Base-by-base conservation (phyloP, 2,113 vertebrate genomes). In the Apistogramma diplotaenia region DNA sequence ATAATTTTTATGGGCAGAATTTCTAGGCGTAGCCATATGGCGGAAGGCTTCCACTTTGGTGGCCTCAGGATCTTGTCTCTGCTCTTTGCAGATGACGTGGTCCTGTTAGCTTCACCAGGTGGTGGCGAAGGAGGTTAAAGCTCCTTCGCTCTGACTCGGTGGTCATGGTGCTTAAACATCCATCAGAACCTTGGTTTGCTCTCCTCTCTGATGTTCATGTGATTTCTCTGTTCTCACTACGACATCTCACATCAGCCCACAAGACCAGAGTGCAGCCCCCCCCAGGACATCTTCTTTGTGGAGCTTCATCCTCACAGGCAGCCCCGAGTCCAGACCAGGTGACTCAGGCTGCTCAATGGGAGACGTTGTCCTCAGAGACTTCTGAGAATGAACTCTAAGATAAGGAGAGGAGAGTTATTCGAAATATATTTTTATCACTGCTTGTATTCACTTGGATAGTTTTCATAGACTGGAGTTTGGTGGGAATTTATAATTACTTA, bases 341-440 rank as follows among this genome's bases (percentile, higher is more conserved):
- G 94, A 93, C 87, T 81, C 29, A 16, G 21, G 23, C 4, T 0
- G 6, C 72, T 93, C 83, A 94, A 89, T 89, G 76, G 80, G n/a
- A 57, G 33, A 27, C 55, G 81, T 89, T 94, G 93, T 94, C 59
- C 83, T 51, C 21, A 3, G 55, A 7, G 8, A 12, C 57, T 90
- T 89, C 74, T 72, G n/a, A 79, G 78, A 84, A 90, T 8, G 12
- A 72, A 79, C 31, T 16, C 6, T 49, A n/a, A 35, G 7, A 6
- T 51, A 5, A 18, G 12, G 21, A 18, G 16, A 10, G 15, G 10
- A 23, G 55, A 70, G n/a, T 71, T 54, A 33, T 59, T 78, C 60
- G 67, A 53, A 82, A 79, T 71, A 33, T 27, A 43, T 27, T 81
- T 82, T 40, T 27, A 27, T 43, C 5, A 0, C 33, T 37, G 59